Percentiles rank a stretch among this genome's conserved stretches.
These are phyloP conservation scores for Drosophila equinoxialis DNA, from an alignment of 1,140 invertebrate species.

Conservation along the genomic window DNA sequence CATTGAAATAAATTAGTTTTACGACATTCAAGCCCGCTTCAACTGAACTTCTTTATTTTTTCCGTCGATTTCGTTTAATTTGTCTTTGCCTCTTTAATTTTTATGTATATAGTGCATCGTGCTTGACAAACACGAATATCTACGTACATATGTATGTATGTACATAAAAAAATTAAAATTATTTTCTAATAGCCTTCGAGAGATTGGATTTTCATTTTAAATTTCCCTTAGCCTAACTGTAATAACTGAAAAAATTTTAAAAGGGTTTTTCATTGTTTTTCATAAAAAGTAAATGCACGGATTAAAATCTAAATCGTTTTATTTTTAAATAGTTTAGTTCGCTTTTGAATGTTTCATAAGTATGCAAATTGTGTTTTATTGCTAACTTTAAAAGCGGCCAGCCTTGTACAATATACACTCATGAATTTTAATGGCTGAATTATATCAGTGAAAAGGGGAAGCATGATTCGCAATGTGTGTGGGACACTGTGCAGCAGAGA, in stretches of 20 bases:
- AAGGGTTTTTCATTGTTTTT: no score
- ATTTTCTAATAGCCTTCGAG: no score
- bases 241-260: no score
- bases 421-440: conserved; percentile 24
- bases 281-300: no score
- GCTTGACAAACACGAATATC: background rate
- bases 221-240: no score
- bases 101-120: conserved; percentile 27
- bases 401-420: conserved; percentile 21
- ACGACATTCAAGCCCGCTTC: conserved; percentile 40
- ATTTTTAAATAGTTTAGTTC: background rate
- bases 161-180: no score
- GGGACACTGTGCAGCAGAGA: conserved; percentile 48
- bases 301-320: no score
- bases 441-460: background rate
- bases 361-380: background rate
- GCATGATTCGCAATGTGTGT: conserved; percentile 8
- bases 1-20: conserved; percentile 67
- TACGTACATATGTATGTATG: no score
- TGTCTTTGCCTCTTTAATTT: conserved; percentile 27
- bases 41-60: conserved; percentile 39
- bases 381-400: background rate
- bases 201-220: no score
- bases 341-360: background rate
- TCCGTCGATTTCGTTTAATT: background rate